Evolutionary conservation across 2,797 vertebrate genomes (phyloP).

Genomic region (Borostomias antarcticus): DNA sequence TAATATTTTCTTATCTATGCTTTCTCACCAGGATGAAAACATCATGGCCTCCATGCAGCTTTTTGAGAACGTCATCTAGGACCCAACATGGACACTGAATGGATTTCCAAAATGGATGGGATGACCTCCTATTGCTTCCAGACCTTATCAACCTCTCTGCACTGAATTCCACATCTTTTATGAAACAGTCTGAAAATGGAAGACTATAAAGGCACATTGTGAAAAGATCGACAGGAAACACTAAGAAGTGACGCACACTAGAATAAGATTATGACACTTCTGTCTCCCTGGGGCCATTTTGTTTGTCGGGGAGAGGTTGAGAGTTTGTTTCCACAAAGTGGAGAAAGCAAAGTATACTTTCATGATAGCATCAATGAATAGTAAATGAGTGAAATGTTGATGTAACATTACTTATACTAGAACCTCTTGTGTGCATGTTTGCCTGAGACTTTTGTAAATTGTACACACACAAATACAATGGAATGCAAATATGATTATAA

Average conservation of each 20-base stretch:
- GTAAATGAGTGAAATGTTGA: background rate
- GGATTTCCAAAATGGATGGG: background rate
- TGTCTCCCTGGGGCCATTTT: background rate
- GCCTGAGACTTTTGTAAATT: conserved; percentile 48
- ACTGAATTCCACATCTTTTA: background rate
- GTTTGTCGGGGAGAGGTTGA: background rate
- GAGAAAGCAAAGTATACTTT: background rate
- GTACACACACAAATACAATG: conserved; percentile 33
- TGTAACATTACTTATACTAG: background rate
- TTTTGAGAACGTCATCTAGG: conserved; percentile 92
- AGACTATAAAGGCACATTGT: conserved; percentile 4
- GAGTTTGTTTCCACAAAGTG: background rate
- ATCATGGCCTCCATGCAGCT: conserved; percentile 98
- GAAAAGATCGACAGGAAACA: background rate
- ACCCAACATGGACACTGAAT: background rate
- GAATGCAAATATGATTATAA: background rate
- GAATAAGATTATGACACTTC: background rate
- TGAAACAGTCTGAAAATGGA: conserved; percentile 13
- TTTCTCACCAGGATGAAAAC: conserved; percentile 83
- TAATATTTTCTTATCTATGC: conserved; percentile 15
- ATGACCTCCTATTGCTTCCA: conserved; percentile 6
- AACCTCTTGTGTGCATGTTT: conserved; percentile 51
- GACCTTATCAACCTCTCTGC: conserved; percentile 1
- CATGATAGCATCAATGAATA: background rate
- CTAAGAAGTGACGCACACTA: background rate